Evolutionary conservation across 2,797 vertebrate species (phyloP).

Genomic region (Sarcoramphus papa): DNA sequence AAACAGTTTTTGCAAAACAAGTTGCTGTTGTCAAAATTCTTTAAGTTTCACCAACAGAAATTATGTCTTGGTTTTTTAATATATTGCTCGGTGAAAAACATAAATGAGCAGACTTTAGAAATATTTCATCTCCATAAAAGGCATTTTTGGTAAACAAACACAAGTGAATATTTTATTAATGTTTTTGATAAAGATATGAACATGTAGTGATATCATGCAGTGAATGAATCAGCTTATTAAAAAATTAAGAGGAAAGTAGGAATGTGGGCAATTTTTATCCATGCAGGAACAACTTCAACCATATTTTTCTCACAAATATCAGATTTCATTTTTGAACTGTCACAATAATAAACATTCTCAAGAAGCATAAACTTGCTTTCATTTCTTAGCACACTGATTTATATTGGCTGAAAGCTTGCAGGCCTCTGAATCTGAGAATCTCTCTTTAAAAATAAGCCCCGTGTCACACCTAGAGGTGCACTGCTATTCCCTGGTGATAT

Average conservation of each 20-base stretch:
- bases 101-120: slow-evolving; percentile 6
- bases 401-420: background rate
- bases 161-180: slow-evolving; percentile 42
- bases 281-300: background rate
- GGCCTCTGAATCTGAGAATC: background rate
- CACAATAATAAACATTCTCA: background rate
- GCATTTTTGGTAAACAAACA: slow-evolving; percentile 37
- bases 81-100: background rate
- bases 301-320: background rate
- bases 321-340: background rate
- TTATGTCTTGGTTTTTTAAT: background rate
- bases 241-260: slow-evolving; percentile 2
- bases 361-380: background rate
- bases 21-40: slow-evolving; percentile 27
- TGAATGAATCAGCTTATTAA: slow-evolving; percentile 14
- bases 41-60: background rate
- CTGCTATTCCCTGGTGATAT: background rate
- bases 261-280: slow-evolving; percentile 22
- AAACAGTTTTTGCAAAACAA: background rate
- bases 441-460: background rate
- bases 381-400: background rate
- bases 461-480: background rate
- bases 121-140: slow-evolving; percentile 45
- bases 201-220: background rate
- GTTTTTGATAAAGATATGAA: background rate